Percentiles rank a stretch among this genome's conserved stretches.
phyloP scores from a whole-genome alignment of 2,888 invertebrate genomes.

The Callyntrura guangdongensis region DNA sequence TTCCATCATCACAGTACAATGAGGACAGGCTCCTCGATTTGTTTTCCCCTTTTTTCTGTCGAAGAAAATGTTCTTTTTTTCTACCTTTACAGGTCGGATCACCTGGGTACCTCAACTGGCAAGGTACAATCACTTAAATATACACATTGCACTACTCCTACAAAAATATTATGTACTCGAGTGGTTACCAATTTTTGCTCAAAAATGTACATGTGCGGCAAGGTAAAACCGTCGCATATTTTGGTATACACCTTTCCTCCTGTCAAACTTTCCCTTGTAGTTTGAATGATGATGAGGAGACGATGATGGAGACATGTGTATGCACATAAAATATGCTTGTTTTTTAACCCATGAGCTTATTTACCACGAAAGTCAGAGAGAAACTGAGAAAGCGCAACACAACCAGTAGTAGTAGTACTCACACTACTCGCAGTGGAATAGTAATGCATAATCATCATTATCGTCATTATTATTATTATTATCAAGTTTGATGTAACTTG shows the following conservation, averaged over 20 bases:
- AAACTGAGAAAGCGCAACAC: background rate
- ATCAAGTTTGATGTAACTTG: background rate
- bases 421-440: background rate
- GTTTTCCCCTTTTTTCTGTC: background rate
- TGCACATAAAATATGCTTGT: background rate
- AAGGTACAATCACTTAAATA: background rate
- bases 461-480: slow-evolving; percentile 6
- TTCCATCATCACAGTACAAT: background rate
- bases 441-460: background rate
- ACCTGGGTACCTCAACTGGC: background rate
- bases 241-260: slow-evolving; percentile 3
- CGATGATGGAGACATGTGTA: slow-evolving; percentile 8
- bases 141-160: no score
- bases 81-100: background rate
- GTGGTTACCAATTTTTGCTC: slow-evolving; percentile 2
- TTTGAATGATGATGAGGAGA: slow-evolving; percentile 46
- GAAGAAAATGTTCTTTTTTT: background rate
- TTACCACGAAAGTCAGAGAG: background rate
- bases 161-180: background rate
- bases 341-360: no score
- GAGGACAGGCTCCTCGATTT: background rate
- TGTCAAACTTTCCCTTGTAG: slow-evolving; percentile 49
- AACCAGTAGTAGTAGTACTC: background rate
- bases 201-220: background rate
- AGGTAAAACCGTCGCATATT: background rate